Evolutionary conservation across 2,113 vertebrate species (phyloP).

Genomic region (Hymenochirus boettgeri): DNA sequence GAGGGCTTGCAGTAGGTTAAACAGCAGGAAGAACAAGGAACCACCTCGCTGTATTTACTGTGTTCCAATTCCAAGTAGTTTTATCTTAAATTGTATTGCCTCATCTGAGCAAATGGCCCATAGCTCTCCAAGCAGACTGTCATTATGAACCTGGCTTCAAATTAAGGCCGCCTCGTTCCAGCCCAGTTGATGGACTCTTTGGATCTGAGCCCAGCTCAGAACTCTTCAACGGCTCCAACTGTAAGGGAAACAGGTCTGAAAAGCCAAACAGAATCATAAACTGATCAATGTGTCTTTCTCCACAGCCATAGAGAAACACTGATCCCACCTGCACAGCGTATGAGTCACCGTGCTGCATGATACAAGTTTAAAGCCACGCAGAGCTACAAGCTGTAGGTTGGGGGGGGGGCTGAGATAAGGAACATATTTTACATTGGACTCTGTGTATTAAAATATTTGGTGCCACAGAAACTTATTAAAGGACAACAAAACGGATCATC

Average conservation of each 20-base stretch:
- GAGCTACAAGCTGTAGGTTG: too few species aligned
- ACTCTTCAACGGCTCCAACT: not conserved
- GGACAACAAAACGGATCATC: too few species aligned
- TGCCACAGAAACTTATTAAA: too few species aligned
- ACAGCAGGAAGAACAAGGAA: not conserved
- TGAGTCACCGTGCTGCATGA: conserved; percentile 6
- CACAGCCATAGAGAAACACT: conserved; percentile 7
- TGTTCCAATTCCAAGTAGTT: not conserved
- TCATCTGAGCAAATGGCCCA: not conserved
- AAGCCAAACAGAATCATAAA: conserved; percentile 10
- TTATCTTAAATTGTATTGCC: not conserved
- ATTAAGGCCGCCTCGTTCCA: not conserved
- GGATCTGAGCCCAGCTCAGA: conserved; percentile 22
- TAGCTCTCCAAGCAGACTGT: not conserved
- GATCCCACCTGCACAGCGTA: conserved; percentile 8
- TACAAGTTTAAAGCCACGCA: conserved; percentile 14
- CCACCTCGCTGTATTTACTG: not conserved
- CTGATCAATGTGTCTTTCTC: conserved; percentile 5
- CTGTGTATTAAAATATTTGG: too few species aligned
- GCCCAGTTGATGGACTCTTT: conserved; percentile 17
- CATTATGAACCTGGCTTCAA: not conserved
- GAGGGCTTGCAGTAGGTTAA: not conserved
- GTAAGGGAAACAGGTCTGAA: conserved; percentile 6
- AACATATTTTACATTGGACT: too few species aligned
- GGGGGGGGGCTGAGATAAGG: too few species aligned